phyloP scores from a whole-genome alignment of 1,140 invertebrate species.

The Leguminivora glycinivorella region DNA sequence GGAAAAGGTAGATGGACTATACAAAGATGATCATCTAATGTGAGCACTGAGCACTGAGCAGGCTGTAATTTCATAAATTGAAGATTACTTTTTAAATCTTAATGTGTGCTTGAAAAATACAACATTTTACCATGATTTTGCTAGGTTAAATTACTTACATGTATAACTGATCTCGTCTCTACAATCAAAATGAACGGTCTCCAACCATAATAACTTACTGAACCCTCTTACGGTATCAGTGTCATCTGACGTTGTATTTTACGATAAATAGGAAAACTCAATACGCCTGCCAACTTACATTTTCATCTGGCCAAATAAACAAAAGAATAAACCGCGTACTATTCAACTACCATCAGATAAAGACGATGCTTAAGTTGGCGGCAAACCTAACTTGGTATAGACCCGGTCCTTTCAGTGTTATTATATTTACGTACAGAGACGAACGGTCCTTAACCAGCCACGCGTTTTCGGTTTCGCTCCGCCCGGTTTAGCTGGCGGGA shows the following conservation, averaged over 20 bases:
- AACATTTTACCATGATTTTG: too few relatives aligned
- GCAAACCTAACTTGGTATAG: constrained; percentile 17
- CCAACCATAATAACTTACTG: too few relatives aligned
- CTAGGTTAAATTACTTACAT: too few relatives aligned
- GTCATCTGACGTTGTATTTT: background rate
- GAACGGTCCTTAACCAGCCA: background rate
- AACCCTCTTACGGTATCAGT: background rate
- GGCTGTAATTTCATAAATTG: too few relatives aligned
- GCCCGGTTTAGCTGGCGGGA: background rate
- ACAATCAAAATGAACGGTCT: too few relatives aligned
- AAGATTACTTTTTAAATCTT: too few relatives aligned
- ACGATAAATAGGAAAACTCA: background rate
- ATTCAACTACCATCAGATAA: background rate
- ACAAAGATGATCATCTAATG: too few relatives aligned
- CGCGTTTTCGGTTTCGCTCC: background rate
- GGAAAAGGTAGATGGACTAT: too few relatives aligned
- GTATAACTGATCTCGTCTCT: too few relatives aligned
- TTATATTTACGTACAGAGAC: background rate
- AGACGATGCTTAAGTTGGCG: background rate
- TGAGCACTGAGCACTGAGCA: too few relatives aligned
- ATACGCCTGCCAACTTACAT: background rate
- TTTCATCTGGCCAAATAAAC: constrained; percentile 2
- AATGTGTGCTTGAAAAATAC: too few relatives aligned
- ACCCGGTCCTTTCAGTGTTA: constrained; percentile 5
- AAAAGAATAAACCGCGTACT: constrained; percentile 5